Evolutionary conservation across 2,797 vertebrate species (phyloP).

Genomic region (Halcyon leucocephala): DNA sequence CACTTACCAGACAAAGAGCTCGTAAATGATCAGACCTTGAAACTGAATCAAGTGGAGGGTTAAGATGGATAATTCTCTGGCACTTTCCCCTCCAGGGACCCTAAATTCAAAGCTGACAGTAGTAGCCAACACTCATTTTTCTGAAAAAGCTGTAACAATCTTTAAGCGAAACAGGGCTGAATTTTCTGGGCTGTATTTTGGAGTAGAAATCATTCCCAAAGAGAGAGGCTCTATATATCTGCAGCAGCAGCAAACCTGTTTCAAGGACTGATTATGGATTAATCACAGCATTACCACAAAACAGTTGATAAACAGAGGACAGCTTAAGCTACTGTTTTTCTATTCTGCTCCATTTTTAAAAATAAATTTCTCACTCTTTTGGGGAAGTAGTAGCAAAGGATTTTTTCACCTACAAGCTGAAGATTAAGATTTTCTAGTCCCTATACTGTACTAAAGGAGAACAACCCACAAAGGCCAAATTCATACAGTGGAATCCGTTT

Average conservation of each 20-base stretch:
- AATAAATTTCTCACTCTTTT: constrained; percentile 5
- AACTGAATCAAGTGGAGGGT: constrained; percentile 43
- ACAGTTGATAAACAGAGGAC: constrained; percentile 10
- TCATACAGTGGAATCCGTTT: background rate
- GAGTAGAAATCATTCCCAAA: constrained; percentile 37
- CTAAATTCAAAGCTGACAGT: constrained; percentile 63
- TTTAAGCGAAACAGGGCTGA: background rate
- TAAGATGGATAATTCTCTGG: constrained; percentile 62
- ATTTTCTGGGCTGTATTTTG: constrained; percentile 36
- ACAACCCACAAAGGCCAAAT: background rate
- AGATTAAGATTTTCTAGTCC: constrained; percentile 29
- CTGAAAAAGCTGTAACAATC: constrained; percentile 46
- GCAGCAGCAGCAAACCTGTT: background rate
- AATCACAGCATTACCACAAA: background rate
- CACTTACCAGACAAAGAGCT: constrained; percentile 29
- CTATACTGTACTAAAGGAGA: background rate
- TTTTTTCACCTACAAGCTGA: background rate
- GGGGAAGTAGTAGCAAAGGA: background rate
- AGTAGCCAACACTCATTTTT: constrained; percentile 46
- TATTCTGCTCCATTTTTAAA: constrained; percentile 10
- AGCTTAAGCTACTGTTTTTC: constrained; percentile 47
- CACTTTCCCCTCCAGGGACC: constrained; percentile 42
- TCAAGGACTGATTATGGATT: constrained; percentile 23
- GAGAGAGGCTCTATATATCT: constrained; percentile 33
- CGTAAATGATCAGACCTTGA: constrained; percentile 61